A percentile compares a stretch with the other conserved stretches of the same genome.
Evolutionary conservation across 2,888 invertebrate species (phyloP).

Genomic region (Bembecia ichneumoniformis): DNA sequence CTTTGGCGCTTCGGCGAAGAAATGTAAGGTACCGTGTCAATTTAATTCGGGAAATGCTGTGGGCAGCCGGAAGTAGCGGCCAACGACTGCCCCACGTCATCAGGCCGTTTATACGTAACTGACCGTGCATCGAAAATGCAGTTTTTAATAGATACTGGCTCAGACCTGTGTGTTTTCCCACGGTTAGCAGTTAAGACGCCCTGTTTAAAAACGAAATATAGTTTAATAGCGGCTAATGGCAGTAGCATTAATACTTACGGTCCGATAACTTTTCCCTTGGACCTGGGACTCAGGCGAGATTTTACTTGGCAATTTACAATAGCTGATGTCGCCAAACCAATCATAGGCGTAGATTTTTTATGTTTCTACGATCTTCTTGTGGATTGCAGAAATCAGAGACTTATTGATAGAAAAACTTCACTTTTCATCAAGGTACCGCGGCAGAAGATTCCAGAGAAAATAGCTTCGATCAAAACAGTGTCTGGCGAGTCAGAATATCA

Average conservation of each 20-base stretch:
- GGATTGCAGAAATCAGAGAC: too few relatives aligned
- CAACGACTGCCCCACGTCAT: constrained; percentile 11
- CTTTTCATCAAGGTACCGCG: too few relatives aligned
- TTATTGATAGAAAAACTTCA: too few relatives aligned
- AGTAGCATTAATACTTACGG: constrained; percentile 18
- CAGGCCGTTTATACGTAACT: constrained; percentile 18
- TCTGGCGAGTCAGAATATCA: too few relatives aligned
- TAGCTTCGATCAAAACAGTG: too few relatives aligned
- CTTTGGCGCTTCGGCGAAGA: constrained; percentile 9
- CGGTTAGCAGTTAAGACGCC: constrained; percentile 7
- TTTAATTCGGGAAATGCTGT: constrained; percentile 11
- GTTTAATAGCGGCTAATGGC: constrained; percentile 27
- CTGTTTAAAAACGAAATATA: constrained; percentile 13
- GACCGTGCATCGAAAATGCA: too few relatives aligned
- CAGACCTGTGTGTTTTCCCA: constrained; percentile 13
- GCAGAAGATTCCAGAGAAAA: too few relatives aligned
- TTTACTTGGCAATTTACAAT: constrained; percentile 26
- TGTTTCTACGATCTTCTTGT: too few relatives aligned
- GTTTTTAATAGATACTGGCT: constrained; percentile 10
- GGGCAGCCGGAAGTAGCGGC: constrained; percentile 21
- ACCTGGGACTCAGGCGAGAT: constrained; percentile 11
- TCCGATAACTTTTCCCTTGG: constrained; percentile 3
- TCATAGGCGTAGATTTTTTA: too few relatives aligned
- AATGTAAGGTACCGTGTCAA: constrained; percentile 14
- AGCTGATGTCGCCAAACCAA: constrained; percentile 27